Evolutionary conservation across 2,888 invertebrate genomes (phyloP), one percentile per base, ranked within the genome.

Genomic region (Apantesis nais): DNA sequence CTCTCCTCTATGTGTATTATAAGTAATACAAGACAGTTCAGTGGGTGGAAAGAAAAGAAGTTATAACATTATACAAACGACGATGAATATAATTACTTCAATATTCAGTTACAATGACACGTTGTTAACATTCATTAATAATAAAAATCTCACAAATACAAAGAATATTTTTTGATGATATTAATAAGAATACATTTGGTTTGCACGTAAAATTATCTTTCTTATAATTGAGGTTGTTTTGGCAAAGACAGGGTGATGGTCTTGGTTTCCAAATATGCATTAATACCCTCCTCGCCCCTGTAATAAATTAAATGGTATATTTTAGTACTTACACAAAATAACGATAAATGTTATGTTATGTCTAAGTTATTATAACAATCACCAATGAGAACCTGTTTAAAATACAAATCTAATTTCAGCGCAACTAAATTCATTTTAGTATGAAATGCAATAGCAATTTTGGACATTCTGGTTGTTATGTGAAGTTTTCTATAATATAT

Each of bases 221-320:
- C 31, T 82, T 39, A 93, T 48, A 93, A 71, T 68, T 87, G 87
- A 14, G 92, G 92, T 73, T 85, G 78, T 73, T 92, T 92, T 90
- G 97, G 84, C 92, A 97, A 69, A 93, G 97, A 88, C 72, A 98
- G 95, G 5, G 97, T 96, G 64, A 98, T 95, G 9, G 97, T 97
- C 89, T 98, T 98, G 11, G 96, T 96, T 90, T 98, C 98, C 84
- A 98, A 91, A 86, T 98, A 98, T 85, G 96, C 97, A 77, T 97
- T 96, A 79, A 98, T 90, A 0, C 97, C 97, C 80, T 97, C 98
- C 88, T 97, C 97, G 64, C 98, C 98, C 85, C 97, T 97, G 90
- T 69, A 58, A 58, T 12, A 58, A 96, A 95, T 70, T 64, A 77
- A 72, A 69, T 68, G 68, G 0, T 52, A 52, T 8, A 48, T 48